Base-by-base conservation (phyloP, 2,888 invertebrate species). In the Diarsia mendica region DNA sequence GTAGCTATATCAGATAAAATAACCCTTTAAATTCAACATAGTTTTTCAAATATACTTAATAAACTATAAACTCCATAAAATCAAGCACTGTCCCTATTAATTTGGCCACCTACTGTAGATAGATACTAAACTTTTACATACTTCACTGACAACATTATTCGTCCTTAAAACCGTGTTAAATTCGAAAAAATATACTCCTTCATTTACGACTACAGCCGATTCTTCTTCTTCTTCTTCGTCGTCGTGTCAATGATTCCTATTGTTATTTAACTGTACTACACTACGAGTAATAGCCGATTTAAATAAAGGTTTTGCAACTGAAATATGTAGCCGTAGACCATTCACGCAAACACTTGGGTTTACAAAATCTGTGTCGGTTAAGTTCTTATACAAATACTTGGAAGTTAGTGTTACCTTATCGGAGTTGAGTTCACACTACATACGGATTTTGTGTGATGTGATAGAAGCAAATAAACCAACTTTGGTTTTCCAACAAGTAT, bases 391-490 rank as follows among this genome's bases (percentile, higher is more conserved):
- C 55, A 75, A 75, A 79, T 53, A 80, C 13, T 33, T 77, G 5
- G 69, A 64, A 49, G 46, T 51, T 51, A 46, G 46, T 77, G 77
- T 46, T 65, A 79, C 79, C 79, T 70, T 81, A 81, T 70, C 51
- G 33, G 81, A 60, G 33, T 48, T 65, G 10, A 23, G 44, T 67
- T 69, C 81, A 60, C 58, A 69, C 69, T 74, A 60, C 28, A 79
- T 70, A 70, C 75, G 66, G 77, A 76, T 70, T 70, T 70, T 44
- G 60, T 46, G 53, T 28, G 44, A 60, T 66, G 48, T 66, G 44
- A 63, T 18, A 79, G 20, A 23, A 77, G 28, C 61, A 76, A 80
- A 80, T 67, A 80, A 67, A 77, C 65, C 70, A 82, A 55, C 51
- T 64, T 78, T n/a, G 66, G 23, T 51, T 51, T 46, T 74, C 23